These are phyloP conservation scores for Orchesellides sinensis DNA, from an alignment of 2,888 invertebrate species.

Conservation along the genomic window DNA sequence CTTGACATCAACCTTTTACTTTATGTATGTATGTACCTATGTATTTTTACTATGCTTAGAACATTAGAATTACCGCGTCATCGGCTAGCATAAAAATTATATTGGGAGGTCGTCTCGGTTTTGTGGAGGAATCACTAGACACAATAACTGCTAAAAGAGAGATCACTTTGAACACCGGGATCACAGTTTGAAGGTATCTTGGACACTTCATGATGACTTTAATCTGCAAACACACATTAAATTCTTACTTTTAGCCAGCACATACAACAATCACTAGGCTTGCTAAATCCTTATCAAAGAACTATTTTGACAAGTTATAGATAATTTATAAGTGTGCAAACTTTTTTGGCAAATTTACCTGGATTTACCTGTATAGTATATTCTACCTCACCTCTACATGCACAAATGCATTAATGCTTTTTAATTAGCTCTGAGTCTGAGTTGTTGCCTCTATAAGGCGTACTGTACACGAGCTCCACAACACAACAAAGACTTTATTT, in stretches of 20 bases:
- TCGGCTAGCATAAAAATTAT: constrained; percentile 89
- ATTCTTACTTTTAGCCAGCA: neutral
- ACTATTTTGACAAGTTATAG: neutral
- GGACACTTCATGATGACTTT: constrained; percentile 33
- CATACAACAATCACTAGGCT: neutral
- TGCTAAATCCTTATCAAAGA: neutral
- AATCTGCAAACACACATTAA: neutral
- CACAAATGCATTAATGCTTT: too few relatives aligned
- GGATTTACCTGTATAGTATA: neutral
- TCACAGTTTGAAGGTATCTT: constrained; percentile 12
- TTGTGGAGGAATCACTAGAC: constrained; percentile 24
- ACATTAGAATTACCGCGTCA: constrained; percentile 82
- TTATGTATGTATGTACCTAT: neutral
- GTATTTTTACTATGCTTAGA: neutral
- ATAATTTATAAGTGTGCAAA: neutral
- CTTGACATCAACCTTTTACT: neutral
- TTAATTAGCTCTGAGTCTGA: neutral
- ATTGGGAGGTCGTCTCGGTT: constrained; percentile 78
- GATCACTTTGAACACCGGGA: constrained; percentile 58
- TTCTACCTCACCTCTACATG: neutral
- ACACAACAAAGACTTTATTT: neutral
- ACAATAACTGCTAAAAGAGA: constrained; percentile 41
- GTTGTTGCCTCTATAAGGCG: neutral
- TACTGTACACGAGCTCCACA: neutral
- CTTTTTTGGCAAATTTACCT: neutral